A percentile compares a stretch with the other conserved stretches of the same genome.
phyloP scores from a whole-genome alignment of 2,797 vertebrate genomes.

The Channallabes apus region DNA sequence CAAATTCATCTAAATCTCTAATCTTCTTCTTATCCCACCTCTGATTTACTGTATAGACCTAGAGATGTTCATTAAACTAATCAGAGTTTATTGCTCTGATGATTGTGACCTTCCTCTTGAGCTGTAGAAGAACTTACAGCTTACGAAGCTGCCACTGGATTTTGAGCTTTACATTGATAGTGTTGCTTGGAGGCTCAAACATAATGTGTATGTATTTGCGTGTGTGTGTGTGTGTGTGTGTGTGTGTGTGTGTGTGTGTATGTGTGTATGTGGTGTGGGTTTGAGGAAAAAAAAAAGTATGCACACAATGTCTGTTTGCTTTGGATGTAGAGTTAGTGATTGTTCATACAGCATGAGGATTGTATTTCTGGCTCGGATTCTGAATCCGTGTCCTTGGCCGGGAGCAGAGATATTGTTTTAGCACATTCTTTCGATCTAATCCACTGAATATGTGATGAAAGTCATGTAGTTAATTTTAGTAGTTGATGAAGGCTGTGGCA shows the following conservation, averaged over 20 bases:
- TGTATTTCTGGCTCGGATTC: conserved; percentile 20
- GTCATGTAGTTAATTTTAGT: neutral
- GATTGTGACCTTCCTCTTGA: conserved; percentile 17
- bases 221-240: neutral
- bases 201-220: neutral
- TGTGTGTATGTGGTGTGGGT: conserved; percentile 12
- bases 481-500: neutral
- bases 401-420: conserved; percentile 23
- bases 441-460: neutral
- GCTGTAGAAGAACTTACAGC: neutral
- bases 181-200: neutral
- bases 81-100: conserved; percentile 63
- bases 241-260: neutral
- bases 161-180: neutral
- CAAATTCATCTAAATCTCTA: neutral
- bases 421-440: neutral
- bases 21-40: neutral
- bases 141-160: neutral
- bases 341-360: conserved; percentile 26
- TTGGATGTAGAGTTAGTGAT: conserved; percentile 26
- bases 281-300: neutral
- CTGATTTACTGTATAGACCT: conserved; percentile 66
- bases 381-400: conserved; percentile 1
- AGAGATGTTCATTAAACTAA: conserved; percentile 58
- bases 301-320: conserved; percentile 19